phyloP scores from a whole-genome alignment of 2,888 invertebrate species.

The Choristoneura rosaceana region DNA sequence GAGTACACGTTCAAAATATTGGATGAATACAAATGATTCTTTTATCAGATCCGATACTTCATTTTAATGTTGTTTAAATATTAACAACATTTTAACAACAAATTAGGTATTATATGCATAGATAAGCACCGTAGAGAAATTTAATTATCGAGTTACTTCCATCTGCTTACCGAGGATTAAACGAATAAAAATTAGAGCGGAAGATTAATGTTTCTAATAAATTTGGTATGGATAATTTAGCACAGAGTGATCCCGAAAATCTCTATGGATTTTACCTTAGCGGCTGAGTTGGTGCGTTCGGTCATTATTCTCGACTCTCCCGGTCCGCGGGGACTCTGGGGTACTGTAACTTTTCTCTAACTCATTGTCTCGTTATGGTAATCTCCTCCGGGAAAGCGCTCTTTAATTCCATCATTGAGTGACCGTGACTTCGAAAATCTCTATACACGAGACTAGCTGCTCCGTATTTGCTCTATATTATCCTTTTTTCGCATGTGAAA shows the following conservation, averaged over 20 bases:
- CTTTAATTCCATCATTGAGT: slow-evolving; percentile 58
- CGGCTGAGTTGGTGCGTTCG: slow-evolving; percentile 58
- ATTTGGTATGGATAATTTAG: slow-evolving; percentile 27
- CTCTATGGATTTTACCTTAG: slow-evolving; percentile 49
- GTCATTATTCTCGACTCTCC: slow-evolving; percentile 65
- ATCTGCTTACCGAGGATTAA: background rate
- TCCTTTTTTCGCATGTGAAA: slow-evolving; percentile 15
- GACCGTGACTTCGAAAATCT: slow-evolving; percentile 42
- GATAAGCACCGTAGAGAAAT: slow-evolving; percentile 1
- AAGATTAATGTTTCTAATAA: slow-evolving; percentile 28
- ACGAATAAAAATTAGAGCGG: slow-evolving; percentile 5
- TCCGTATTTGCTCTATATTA: slow-evolving; percentile 9
- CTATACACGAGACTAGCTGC: background rate
- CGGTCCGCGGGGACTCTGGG: slow-evolving; percentile 54
- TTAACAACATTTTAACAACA: background rate
- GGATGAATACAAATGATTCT: slow-evolving; percentile 44
- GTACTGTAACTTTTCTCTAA: slow-evolving; percentile 65
- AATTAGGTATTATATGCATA: background rate
- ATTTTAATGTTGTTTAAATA: slow-evolving; percentile 19
- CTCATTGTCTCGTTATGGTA: slow-evolving; percentile 69
- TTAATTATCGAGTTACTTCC: slow-evolving; percentile 9
- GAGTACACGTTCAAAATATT: slow-evolving; percentile 44
- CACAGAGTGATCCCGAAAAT: slow-evolving; percentile 35
- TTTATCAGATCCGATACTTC: slow-evolving; percentile 40
- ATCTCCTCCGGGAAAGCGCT: slow-evolving; percentile 57